Evolutionary conservation across 2,888 invertebrate species (phyloP).

Genomic region (Erpobdella octoculata): DNA sequence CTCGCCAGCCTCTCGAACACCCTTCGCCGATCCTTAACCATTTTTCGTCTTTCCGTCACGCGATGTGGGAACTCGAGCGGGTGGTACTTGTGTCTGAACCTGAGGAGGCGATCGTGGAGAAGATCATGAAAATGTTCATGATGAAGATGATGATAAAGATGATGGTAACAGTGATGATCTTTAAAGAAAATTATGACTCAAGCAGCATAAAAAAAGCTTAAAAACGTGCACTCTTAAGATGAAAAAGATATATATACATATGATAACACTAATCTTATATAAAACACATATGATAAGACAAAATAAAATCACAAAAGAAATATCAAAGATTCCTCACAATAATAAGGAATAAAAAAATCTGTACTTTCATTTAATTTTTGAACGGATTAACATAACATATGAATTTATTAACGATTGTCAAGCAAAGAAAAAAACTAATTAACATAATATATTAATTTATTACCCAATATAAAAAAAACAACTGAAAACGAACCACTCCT

Average conservation of each 20-base stretch:
- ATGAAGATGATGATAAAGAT: slow-evolving; percentile 17
- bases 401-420: too few relatives aligned
- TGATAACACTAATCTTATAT: background rate
- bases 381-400: too few relatives aligned
- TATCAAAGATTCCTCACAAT: too few relatives aligned
- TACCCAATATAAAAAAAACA: too few relatives aligned
- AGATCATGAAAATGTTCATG: background rate
- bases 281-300: background rate
- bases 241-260: background rate
- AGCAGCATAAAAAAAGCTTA: background rate
- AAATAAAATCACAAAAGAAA: background rate
- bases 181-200: background rate
- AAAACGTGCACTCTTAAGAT: background rate
- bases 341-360: too few relatives aligned
- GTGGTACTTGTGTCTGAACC: slow-evolving; percentile 98
- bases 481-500: slow-evolving; percentile 4
- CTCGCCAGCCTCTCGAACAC: slow-evolving; percentile 74
- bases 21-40: slow-evolving; percentile 66
- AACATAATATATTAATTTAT: too few relatives aligned
- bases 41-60: slow-evolving; percentile 75
- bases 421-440: too few relatives aligned
- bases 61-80: slow-evolving; percentile 87
- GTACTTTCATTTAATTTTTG: too few relatives aligned
- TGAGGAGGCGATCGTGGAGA: slow-evolving; percentile 50
- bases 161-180: background rate